These are phyloP conservation scores for Australoheros scitulus DNA, from an alignment of 2,113 vertebrate species.

Conservation along the genomic window DNA sequence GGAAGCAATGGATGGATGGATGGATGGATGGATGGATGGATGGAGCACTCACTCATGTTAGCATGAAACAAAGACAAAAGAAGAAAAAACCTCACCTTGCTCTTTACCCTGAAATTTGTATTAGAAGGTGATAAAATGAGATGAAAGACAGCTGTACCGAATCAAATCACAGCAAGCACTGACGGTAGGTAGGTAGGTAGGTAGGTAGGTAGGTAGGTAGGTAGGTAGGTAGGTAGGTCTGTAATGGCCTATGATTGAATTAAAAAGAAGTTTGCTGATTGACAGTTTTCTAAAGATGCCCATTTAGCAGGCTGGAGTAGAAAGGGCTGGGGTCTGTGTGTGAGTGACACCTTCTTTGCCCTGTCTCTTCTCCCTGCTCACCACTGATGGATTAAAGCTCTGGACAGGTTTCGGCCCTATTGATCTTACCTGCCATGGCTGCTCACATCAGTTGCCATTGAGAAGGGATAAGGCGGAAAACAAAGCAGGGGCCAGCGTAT, in stretches of 20 bases:
- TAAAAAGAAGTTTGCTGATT: slow-evolving; percentile 27
- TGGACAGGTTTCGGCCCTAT: slow-evolving; percentile 75
- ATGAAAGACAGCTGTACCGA: no score
- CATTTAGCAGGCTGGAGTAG: slow-evolving; percentile 59
- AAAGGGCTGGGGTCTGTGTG: not conserved
- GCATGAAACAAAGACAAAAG: no score
- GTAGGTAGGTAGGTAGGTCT: not conserved
- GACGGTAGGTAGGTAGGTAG: not conserved
- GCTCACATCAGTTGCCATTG: slow-evolving; percentile 55
- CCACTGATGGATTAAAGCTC: slow-evolving; percentile 73
- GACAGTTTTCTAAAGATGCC: slow-evolving; percentile 48
- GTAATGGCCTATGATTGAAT: not conserved
- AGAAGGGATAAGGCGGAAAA: not conserved
- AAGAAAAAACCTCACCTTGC: not conserved
- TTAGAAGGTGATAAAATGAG: not conserved
- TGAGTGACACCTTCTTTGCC: slow-evolving; percentile 69
- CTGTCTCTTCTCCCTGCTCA: slow-evolving; percentile 59
- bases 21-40: not conserved
- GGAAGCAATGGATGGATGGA: not conserved
- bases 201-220: not conserved
- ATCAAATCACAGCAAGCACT: not conserved
- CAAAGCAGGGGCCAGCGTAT: not conserved
- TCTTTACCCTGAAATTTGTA: not conserved
- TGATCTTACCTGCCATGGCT: slow-evolving; percentile 72
- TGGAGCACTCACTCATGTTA: not conserved